These are phyloP conservation scores for Temnopleurus reevesii DNA, from an alignment of 53 echinoderm and acorn worm genomes.

Conservation along the genomic window DNA sequence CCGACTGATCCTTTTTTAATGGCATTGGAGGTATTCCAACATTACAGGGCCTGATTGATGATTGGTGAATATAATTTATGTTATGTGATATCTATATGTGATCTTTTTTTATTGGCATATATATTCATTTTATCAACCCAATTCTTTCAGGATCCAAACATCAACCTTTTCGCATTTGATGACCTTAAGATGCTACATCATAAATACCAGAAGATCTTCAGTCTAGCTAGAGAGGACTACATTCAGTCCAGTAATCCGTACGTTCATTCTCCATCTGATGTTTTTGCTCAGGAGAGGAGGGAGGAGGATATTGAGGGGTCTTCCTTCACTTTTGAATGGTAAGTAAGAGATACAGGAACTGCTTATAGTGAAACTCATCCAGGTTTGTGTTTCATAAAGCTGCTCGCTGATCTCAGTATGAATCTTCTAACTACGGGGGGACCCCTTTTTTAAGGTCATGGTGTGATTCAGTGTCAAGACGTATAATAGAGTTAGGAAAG, in stretches of 20 bases:
- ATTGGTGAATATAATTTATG: too few species aligned
- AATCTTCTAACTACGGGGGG: too few species aligned
- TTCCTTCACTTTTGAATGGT: slow-evolving; percentile 38
- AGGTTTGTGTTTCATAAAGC: too few species aligned
- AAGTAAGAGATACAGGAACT: neutral
- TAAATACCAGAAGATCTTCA: neutral
- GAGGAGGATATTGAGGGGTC: slow-evolving; percentile 5
- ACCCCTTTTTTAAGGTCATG: too few species aligned
- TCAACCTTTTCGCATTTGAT: slow-evolving; percentile 8
- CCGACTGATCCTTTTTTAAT: neutral
- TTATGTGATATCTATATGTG: too few species aligned
- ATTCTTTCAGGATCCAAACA: slow-evolving; percentile 6
- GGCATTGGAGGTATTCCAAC: neutral
- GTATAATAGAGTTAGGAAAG: too few species aligned
- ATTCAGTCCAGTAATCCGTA: slow-evolving; percentile 18
- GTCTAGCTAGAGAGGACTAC: neutral
- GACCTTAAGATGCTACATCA: neutral
- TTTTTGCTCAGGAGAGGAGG: slow-evolving; percentile 7
- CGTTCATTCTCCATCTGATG: neutral
- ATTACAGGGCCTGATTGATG: too few species aligned
- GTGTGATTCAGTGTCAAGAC: too few species aligned
- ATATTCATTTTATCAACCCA: neutral
- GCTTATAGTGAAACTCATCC: too few species aligned
- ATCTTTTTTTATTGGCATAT: neutral
- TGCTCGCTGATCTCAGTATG: too few species aligned